Evolutionary conservation across 1,140 invertebrate genomes (phyloP).

Genomic region (Leptoteleia sp.): DNA sequence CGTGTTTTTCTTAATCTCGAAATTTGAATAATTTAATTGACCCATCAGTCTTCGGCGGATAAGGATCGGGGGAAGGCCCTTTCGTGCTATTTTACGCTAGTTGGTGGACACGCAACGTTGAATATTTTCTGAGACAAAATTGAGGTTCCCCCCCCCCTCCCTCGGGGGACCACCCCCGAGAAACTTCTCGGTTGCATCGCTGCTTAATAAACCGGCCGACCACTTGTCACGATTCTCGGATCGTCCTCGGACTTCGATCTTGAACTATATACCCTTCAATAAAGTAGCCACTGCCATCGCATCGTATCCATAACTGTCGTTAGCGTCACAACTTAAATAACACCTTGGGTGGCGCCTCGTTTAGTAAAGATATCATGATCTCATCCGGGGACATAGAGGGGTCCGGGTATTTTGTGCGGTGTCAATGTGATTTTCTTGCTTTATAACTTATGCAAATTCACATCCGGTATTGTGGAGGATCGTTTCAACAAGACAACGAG

Average conservation of each 20-base stretch:
- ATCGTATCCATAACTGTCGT: constrained; percentile 67
- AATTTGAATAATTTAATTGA: constrained; percentile 31
- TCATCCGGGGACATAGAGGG: constrained; percentile 72
- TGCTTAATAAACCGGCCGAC: constrained; percentile 56
- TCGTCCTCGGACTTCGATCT: constrained; percentile 39
- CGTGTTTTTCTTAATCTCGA: constrained; percentile 14
- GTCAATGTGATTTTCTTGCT: constrained; percentile 70
- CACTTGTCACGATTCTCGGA: constrained; percentile 64
- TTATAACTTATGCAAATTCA: constrained; percentile 69
- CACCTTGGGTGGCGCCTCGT: constrained; percentile 78
- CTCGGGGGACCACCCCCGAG: background rate
- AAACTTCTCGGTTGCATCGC: background rate
- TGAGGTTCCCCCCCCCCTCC: too few species aligned
- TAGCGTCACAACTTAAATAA: constrained; percentile 73
- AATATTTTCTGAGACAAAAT: too few species aligned
- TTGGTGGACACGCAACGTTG: constrained; percentile 2
- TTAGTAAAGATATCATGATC: constrained; percentile 76
- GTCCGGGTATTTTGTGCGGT: constrained; percentile 72
- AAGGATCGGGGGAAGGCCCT: constrained; percentile 3
- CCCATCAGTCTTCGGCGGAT: constrained; percentile 23
- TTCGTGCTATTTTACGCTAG: background rate
- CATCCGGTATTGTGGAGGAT: constrained; percentile 38
- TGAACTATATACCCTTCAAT: constrained; percentile 38
- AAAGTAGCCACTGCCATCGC: constrained; percentile 72
- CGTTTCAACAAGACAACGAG: constrained; percentile 38